Conservation (phyloP, 2,888 invertebrate species). For the Epiperipatus broadwayi region DNA sequence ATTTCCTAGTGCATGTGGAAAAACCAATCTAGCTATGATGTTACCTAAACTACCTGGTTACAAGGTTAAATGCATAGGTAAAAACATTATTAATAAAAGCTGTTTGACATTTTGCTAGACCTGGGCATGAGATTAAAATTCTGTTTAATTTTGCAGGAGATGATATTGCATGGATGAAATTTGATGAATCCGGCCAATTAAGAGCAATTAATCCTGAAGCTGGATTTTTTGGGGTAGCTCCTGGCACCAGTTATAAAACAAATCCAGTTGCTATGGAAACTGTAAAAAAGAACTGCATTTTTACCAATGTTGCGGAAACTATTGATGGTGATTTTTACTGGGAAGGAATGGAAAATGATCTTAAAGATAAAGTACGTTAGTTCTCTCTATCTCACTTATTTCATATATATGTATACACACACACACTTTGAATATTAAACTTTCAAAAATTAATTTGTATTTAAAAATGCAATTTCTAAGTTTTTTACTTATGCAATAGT, state of each 20-base stretch:
- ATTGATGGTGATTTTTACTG: conserved; percentile 90
- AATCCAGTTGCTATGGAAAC: conserved; percentile 96
- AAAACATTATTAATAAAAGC: no score
- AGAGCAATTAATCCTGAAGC: conserved; percentile 96
- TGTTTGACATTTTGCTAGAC: no score
- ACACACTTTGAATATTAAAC: no score
- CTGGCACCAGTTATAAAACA: conserved; percentile 72
- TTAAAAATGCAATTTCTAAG: no score
- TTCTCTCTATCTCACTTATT: no score
- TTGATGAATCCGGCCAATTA: conserved; percentile 59
- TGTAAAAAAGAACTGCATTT: conserved; percentile 72
- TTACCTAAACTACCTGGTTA: conserved; percentile 68
- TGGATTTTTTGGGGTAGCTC: conserved; percentile 97
- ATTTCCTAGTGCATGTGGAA: conserved; percentile 96
- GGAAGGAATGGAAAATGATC: conserved; percentile 81
- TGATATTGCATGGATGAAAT: conserved; percentile 97
- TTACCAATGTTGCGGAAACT: conserved; percentile 92
- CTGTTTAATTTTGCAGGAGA: conserved; percentile 83
- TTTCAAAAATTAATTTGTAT: no score
- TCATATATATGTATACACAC: no score
- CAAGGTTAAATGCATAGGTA: no score
- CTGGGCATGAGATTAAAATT: no score
- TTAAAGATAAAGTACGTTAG: no score
- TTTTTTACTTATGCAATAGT: no score
- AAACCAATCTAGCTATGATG: conserved; percentile 98